These are phyloP conservation scores for Philhelius pedissequus DNA, from an alignment of 2,888 invertebrate genomes.

Conservation along the genomic window DNA sequence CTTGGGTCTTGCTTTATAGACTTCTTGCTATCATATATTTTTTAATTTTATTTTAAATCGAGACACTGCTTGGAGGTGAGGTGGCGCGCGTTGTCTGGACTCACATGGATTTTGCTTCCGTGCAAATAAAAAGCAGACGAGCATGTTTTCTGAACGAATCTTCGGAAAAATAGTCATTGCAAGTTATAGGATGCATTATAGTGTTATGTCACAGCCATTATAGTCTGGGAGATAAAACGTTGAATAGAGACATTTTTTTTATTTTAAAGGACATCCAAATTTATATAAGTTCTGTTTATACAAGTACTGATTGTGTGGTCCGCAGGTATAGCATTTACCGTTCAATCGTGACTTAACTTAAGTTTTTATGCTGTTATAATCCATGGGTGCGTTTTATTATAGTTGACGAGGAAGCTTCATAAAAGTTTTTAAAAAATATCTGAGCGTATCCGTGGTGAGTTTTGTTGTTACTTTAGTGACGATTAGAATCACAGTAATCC, in stretches of 20 bases:
- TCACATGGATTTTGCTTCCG: constrained; percentile 57
- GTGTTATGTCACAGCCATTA: constrained; percentile 38
- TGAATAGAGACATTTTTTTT: neutral
- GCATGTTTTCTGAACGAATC: constrained; percentile 46
- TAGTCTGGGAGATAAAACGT: neutral
- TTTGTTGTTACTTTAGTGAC: no score
- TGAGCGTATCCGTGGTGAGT: no score
- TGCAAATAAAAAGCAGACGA: constrained; percentile 62
- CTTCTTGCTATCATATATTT: constrained; percentile 27
- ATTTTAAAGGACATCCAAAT: no score
- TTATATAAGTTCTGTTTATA: no score
- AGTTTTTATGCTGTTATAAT: no score
- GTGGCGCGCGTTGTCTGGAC: constrained; percentile 29
- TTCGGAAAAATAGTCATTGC: constrained; percentile 11
- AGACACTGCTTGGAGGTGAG: constrained; percentile 2
- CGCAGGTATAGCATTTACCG: no score
- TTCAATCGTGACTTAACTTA: no score
- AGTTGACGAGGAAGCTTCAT: no score
- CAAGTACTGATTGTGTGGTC: no score
- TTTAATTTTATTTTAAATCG: constrained; percentile 47
- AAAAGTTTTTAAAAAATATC: no score
- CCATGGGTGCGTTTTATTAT: no score
- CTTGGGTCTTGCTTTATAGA: constrained; percentile 22
- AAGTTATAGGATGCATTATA: neutral
- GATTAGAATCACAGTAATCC: no score